Conservation (phyloP, 2,113 vertebrate genomes). For the Brachirus orientalis region DNA sequence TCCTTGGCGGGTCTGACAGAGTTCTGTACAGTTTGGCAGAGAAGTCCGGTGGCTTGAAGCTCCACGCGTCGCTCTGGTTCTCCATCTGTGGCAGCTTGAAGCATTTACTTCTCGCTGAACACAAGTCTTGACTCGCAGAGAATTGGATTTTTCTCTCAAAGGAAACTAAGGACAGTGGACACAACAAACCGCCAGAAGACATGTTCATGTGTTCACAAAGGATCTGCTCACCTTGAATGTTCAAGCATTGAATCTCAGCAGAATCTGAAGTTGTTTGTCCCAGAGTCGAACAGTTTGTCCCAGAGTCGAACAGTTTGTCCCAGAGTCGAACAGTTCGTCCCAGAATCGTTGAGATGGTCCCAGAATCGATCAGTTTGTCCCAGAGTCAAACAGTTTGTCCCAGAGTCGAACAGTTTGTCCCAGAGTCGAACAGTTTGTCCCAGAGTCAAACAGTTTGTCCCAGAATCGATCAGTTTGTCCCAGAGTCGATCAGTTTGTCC, state of each 20-base stretch:
- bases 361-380: too few species aligned
- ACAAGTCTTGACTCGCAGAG: slow-evolving; percentile 47
- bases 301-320: too few species aligned
- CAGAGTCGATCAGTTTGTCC: too few species aligned
- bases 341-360: too few species aligned
- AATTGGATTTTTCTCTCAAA: slow-evolving; percentile 69
- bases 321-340: too few species aligned
- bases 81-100: slow-evolving; percentile 19
- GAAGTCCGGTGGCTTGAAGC: slow-evolving; percentile 76
- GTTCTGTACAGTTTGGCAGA: slow-evolving; percentile 66
- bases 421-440: too few species aligned
- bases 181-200: slow-evolving; percentile 23
- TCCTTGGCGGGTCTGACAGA: slow-evolving; percentile 39
- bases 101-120: slow-evolving; percentile 43
- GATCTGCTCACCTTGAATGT: neutral
- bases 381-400: too few species aligned
- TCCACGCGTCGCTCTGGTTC: slow-evolving; percentile 37
- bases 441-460: too few species aligned
- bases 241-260: neutral
- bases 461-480: too few species aligned
- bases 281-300: too few species aligned
- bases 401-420: too few species aligned
- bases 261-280: slow-evolving; percentile 5
- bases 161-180: slow-evolving; percentile 20
- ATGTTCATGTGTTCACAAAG: slow-evolving; percentile 24